Conservation (phyloP, 1,140 invertebrate genomes). For the Anastrepha obliqua region DNA sequence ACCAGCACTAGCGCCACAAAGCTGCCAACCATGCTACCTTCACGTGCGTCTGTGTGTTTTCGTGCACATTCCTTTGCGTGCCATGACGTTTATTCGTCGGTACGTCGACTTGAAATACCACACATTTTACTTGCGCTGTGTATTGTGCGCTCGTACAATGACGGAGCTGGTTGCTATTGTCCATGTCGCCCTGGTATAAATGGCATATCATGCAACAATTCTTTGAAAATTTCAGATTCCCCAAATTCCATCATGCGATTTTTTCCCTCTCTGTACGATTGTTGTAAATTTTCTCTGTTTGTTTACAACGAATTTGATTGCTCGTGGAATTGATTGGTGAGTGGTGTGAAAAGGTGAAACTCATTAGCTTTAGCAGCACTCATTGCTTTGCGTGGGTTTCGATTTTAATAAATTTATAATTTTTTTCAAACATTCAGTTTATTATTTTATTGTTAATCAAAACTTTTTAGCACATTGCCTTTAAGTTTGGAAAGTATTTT, state of each 20-base stretch:
- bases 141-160: neutral
- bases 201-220: constrained; percentile 73
- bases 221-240: constrained; percentile 72
- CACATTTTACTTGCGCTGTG: constrained; percentile 44
- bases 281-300: constrained; percentile 13
- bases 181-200: constrained; percentile 64
- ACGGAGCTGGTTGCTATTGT: constrained; percentile 60
- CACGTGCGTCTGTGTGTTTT: neutral
- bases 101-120: constrained; percentile 34
- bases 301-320: neutral
- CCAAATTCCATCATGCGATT: constrained; percentile 58
- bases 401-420: too few relatives aligned
- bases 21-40: too few relatives aligned
- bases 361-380: neutral
- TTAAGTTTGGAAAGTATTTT: too few relatives aligned
- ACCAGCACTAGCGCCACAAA: neutral
- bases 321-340: neutral
- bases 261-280: constrained; percentile 26
- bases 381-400: too few relatives aligned
- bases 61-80: neutral
- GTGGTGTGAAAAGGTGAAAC: neutral
- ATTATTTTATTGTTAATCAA: neutral
- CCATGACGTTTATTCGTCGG: constrained; percentile 1
- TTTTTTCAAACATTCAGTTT: neutral
- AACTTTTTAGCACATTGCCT: too few relatives aligned